Evolutionary conservation across 64 coral and sea anemone genomes (phyloP), one percentile per base, ranked within the genome.

Genomic region (Actinia tenebrosa): DNA sequence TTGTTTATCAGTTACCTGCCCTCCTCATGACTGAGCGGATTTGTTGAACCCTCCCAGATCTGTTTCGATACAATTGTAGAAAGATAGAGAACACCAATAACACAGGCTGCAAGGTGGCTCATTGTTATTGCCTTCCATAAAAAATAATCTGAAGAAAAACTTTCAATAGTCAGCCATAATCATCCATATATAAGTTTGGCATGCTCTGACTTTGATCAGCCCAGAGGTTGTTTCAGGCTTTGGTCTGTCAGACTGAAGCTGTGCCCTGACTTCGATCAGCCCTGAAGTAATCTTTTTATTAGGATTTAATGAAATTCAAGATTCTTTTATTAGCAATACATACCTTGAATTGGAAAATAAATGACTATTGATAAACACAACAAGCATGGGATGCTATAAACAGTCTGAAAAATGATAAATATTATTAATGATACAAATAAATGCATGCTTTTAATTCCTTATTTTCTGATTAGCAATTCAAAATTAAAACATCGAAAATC

Each of bases 341-440:
- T 92, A 92, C 90, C 78, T 82, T 87, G 84, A 13, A 87, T 59
- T 83, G 84, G 86, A 68, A 56, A 78, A 44, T 83, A 19, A 25
- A 87, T 55, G 11, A 53, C 84, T 80, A 92, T 75, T 64, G 53
- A 9, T 46, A 37, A 3, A 56, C 84, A 92, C 16, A 92, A 78
- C 10, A 83, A 22, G 80, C 85, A 92, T 7, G 90, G 90, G 80
- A 92, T 92, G 27, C 47, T 60, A 84, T 92, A 92, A 4, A 92
- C 54, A 15, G 80, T 63, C 90, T 92, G 47, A 17, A 87, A 58
- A 87, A 82, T 45, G 5, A 60, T 37, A 37, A 37, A 37, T 37
- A 37, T 37, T 37, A 37, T 37, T 37, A 37, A 37, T 37, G 18
- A 89, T 56, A 45, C 30, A 26, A 3, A 53, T 50, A 18, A 53